Evolutionary conservation across 2,888 invertebrate species (phyloP).

Genomic region (Leucozona laternaria): DNA sequence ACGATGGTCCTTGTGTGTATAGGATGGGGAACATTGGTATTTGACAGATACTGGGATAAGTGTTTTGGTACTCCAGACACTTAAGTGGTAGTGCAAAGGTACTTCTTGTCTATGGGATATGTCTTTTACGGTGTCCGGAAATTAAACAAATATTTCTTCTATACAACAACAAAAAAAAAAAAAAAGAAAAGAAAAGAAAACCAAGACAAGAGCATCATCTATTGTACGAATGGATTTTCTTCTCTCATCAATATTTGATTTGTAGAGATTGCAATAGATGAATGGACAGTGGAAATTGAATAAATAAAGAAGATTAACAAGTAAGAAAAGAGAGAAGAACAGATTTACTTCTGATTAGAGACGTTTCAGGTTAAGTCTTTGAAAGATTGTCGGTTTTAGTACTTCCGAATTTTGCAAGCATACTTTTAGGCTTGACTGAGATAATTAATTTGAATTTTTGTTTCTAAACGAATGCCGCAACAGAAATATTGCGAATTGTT

Average conservation of each 20-base stretch:
- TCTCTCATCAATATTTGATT: conserved; percentile 34
- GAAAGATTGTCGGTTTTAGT: neutral
- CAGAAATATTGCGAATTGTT: too few relatives aligned
- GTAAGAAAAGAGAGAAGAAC: too few relatives aligned
- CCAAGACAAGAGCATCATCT: neutral
- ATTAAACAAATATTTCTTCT: conserved; percentile 61
- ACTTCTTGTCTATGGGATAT: conserved; percentile 34
- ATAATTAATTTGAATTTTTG: neutral
- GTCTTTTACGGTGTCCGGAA: conserved; percentile 55
- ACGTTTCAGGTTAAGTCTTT: neutral
- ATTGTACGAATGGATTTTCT: conserved; percentile 10
- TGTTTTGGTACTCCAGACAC: conserved; percentile 56
- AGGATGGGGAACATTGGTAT: conserved; percentile 48
- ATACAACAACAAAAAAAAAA: neutral
- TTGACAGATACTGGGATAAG: conserved; percentile 64
- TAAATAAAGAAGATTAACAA: conserved; percentile 19
- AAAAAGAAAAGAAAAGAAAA: neutral
- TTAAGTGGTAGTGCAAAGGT: conserved; percentile 53
- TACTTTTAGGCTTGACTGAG: neutral
- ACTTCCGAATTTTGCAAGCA: neutral
- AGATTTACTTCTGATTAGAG: conserved; percentile 5
- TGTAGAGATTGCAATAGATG: conserved; percentile 24
- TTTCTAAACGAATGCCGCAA: too few relatives aligned
- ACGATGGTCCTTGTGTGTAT: neutral
- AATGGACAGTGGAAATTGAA: conserved; percentile 22